Percentiles rank a stretch among this genome's conserved stretches.
phyloP scores from a whole-genome alignment of 1,140 invertebrate species.

The Yoshiicerus persimilis region DNA sequence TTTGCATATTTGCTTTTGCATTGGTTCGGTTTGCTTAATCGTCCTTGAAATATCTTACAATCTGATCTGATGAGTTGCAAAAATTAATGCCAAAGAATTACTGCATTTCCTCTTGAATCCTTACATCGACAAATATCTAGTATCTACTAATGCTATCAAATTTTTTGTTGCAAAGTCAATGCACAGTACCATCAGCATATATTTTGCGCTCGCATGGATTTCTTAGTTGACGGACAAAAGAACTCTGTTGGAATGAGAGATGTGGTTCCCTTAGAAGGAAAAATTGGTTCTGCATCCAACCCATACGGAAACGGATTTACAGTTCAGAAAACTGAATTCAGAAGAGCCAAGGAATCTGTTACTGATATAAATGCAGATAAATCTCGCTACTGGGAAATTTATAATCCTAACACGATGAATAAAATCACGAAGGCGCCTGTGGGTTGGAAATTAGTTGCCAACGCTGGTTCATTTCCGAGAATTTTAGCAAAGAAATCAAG shows the following conservation, averaged over 20 bases:
- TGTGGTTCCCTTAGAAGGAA: background rate
- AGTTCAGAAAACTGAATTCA: background rate
- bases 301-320: conserved; percentile 40
- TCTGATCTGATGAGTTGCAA: too few species aligned
- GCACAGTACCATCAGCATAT: conserved; percentile 38
- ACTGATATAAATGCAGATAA: background rate
- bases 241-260: conserved; percentile 32
- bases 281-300: conserved; percentile 18
- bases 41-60: too few species aligned
- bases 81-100: too few species aligned
- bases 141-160: too few species aligned
- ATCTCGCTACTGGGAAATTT: conserved; percentile 18
- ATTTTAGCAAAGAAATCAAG: background rate
- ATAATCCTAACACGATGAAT: background rate
- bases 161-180: background rate
- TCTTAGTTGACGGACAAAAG: conserved; percentile 30
- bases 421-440: background rate
- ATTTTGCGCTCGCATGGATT: conserved; percentile 34
- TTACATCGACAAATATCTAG: too few species aligned
- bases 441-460: background rate
- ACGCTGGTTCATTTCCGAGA: background rate
- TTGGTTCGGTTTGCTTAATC: too few species aligned
- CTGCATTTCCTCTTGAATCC: too few species aligned
- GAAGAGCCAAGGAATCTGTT: background rate
- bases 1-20: background rate